Base-by-base conservation (phyloP, 2,797 vertebrate species). In the Leptodactylus fallax region DNA sequence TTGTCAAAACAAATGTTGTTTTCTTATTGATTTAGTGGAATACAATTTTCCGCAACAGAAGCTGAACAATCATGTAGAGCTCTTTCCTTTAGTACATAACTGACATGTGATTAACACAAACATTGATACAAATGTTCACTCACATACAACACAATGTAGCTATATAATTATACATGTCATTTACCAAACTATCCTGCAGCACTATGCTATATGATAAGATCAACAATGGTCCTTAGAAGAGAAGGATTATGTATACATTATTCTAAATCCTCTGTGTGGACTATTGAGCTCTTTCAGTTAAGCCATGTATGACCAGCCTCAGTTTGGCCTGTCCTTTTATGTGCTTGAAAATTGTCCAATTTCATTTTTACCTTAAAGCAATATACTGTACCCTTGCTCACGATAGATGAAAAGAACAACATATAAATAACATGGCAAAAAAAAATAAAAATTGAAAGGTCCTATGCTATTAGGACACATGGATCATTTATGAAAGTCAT, bases 1-100 rank as follows among this genome's bases (percentile, higher is more conserved):
- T 77, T 78, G 45, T 77, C 72, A 85, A 77, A 61, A 71, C 69
- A 58, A 53, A 11, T 51, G 16, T 25, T 83, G 23, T 23, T 83
- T 49, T 51, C 55, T 56, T 11, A n/a, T 76, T 76, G 72, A 76
- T 76, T 76, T 76, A 51, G 19, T 74, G 27, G 45, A 76, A 21
- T 14, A 76, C 72, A 51, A 13, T 74, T 49, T 74, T 49, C 36
- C 19, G 25, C 25, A 69, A 36, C 2, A 12, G 27, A 71, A 36
- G 69, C 36, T 0, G 27, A 36, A 36, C 14, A 19, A 76, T 53
- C 49, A 7, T 49, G 27, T 49, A 21, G 36, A 45, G 6, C 19
- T 9, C 19, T 49, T 51, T 74, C 47, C 72, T 76, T 51, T 53
- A 76, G 72, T 76, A 6, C 71, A 58, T 19, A 58, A 58, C 7